Base-by-base conservation (phyloP, 2,888 invertebrate species). In the Abrostola triplasia region DNA sequence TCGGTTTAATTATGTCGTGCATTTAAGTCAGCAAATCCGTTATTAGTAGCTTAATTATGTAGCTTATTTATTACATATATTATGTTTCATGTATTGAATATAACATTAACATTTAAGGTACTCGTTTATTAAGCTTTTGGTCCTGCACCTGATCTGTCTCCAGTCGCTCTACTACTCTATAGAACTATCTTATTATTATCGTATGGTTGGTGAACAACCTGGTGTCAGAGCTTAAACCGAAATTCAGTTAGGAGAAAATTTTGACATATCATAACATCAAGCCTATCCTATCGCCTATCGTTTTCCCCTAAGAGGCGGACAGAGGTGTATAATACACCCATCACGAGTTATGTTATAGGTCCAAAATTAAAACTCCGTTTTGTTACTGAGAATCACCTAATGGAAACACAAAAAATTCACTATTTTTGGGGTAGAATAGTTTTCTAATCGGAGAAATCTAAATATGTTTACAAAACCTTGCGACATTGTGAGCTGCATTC, bases 1-100 rank as follows among this genome's bases (percentile, higher is more conserved):
- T 4, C 12, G 13, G 48, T 58, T 44, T 48, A 48, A 60, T 64
- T 24, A 59, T 60, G 38, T 13, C 48, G 35, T 13, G 24, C 13
- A 48, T 59, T 9, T 64, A 41, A 47, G 36, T 57, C 41, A 24
- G 41, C 49, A 51, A 12, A 6, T 36, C 12, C 6, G 6, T 5
- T 49, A 48, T 44, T n/a, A 5, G 40, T 10, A 36, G 7, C 58
- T 47, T 13, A 51, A 57, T 59, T 59, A 57, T 24, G 38, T 40
- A 48, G 53, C 9, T 55, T 52, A 38, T 5, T 41, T 24, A 49
- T 62, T 56, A 49, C 53, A 44, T 44, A 13, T 12, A 9, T 13
- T 47, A 35, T 51, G 8, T 7, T 50, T 41, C 24, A n/a, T 24
- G 40, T 10, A 10, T 10, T 10, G 40, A 40, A 1, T 5, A 7